Evolutionary conservation across 2,888 invertebrate genomes (phyloP).

Genomic region (Drosophila sordidula): DNA sequence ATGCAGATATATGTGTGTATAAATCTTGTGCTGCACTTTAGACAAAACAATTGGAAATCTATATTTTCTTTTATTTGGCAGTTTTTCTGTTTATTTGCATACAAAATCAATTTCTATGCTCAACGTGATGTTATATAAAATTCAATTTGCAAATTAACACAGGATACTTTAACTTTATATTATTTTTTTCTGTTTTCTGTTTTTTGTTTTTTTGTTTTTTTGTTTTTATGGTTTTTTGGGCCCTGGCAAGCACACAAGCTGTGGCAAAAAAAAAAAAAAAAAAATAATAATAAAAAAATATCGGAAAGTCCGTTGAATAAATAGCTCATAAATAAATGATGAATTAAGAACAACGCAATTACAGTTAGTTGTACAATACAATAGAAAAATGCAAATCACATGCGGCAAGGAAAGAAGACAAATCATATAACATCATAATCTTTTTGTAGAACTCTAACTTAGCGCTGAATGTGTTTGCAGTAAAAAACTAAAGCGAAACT

Average conservation of each 20-base stretch:
- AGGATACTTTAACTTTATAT: conserved; percentile 3
- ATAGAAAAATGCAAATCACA: conserved; percentile 43
- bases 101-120: conserved; percentile 15
- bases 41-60: conserved; percentile 36
- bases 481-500: conserved; percentile 71
- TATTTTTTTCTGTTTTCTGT: not conserved
- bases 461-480: conserved; percentile 33
- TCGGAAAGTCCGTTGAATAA: conserved; percentile 7
- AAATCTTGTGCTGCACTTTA: conserved; percentile 41
- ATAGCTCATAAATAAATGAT: conserved; percentile 24
- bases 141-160: conserved; percentile 26
- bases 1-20: not conserved
- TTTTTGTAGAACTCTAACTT: conserved; percentile 33
- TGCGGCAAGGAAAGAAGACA: conserved; percentile 31
- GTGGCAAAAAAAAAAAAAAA: conserved; percentile 16
- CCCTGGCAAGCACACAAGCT: conserved; percentile 33
- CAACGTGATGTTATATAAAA: conserved; percentile 39
- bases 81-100: conserved; percentile 33
- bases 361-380: conserved; percentile 26
- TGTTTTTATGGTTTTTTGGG: not conserved
- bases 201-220: not conserved
- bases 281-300: too few species aligned
- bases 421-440: conserved; percentile 31
- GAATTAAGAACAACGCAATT: conserved; percentile 4
- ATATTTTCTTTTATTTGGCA: conserved; percentile 48